These are phyloP conservation scores for Cheirogaleus medius DNA, from an alignment of 2,113 vertebrate genomes.

Conservation along the genomic window DNA sequence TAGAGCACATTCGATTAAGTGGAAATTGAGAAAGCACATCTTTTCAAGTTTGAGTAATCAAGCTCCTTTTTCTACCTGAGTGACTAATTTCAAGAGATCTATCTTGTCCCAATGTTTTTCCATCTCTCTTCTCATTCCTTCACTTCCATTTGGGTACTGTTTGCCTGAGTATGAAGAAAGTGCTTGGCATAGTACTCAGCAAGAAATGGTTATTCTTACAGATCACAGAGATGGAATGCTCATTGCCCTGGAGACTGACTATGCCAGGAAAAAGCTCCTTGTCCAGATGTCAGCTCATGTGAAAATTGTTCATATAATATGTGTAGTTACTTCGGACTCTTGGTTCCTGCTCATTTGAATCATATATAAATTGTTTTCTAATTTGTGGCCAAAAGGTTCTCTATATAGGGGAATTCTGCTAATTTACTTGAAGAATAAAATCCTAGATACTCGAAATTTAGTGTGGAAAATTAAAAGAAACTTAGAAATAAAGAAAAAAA, in stretches of 20 bases:
- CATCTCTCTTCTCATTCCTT: neutral
- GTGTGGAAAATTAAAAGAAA: neutral
- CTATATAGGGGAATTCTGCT: neutral
- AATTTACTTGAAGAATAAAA: neutral
- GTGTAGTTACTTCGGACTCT: neutral
- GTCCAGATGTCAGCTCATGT: slow-evolving; percentile 40
- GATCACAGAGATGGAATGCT: neutral
- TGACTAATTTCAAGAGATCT: slow-evolving; percentile 7
- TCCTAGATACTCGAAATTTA: neutral
- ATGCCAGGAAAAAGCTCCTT: neutral
- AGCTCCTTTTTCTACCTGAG: neutral
- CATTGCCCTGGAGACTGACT: neutral
- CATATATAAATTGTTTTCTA: neutral
- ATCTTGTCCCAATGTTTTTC: neutral
- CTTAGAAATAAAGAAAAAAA: neutral
- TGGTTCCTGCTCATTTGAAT: neutral
- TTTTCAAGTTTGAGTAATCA: slow-evolving; percentile 41
- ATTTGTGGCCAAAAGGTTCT: neutral
- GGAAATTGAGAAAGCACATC: neutral
- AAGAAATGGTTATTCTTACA: slow-evolving; percentile 28
- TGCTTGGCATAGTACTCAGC: slow-evolving; percentile 16
- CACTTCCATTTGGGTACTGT: slow-evolving; percentile 4
- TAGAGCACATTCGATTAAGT: neutral
- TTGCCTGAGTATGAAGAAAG: slow-evolving; percentile 19
- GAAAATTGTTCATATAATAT: neutral